phyloP scores from a whole-genome alignment of 2,888 invertebrate genomes.

The Drosophila melanocephala region DNA sequence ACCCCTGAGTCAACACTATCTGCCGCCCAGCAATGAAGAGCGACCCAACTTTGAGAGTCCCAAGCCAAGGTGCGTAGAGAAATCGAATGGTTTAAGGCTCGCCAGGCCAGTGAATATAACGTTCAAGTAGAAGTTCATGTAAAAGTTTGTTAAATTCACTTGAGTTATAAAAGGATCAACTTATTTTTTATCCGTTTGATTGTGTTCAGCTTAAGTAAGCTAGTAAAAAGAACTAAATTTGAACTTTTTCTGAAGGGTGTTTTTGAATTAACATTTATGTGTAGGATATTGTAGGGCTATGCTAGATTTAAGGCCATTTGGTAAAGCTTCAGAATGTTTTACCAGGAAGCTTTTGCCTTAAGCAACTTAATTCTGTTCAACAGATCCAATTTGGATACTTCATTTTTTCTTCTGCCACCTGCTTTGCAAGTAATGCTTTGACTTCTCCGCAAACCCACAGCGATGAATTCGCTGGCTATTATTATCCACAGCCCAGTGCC shows the following conservation, averaged over 20 bases:
- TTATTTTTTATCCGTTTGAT: too few relatives aligned
- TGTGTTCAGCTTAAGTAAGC: too few relatives aligned
- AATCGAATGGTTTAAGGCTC: neutral
- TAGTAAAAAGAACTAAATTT: too few relatives aligned
- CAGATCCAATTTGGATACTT: too few relatives aligned
- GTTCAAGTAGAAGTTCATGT: neutral
- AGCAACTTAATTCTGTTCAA: neutral
- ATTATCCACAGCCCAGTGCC: slow-evolving; percentile 65
- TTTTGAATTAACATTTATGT: too few relatives aligned
- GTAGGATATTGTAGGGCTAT: too few relatives aligned
- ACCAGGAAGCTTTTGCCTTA: neutral
- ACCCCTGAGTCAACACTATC: slow-evolving; percentile 78
- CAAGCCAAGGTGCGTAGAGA: slow-evolving; percentile 63
- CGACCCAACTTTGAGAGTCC: slow-evolving; percentile 77
- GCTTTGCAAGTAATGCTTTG: neutral
- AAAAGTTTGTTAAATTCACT: neutral
- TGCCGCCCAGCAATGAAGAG: slow-evolving; percentile 74
- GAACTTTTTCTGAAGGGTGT: too few relatives aligned
- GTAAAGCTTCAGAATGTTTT: too few relatives aligned
- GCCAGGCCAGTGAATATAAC: neutral
- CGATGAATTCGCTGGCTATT: slow-evolving; percentile 64
- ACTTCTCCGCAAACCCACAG: slow-evolving; percentile 20
- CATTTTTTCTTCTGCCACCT: too few relatives aligned
- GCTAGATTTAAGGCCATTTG: too few relatives aligned
- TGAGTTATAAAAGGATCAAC: too few relatives aligned